Percentiles rank a stretch among this genome's conserved stretches.
Evolutionary conservation across 2,888 invertebrate species (phyloP).

Genomic region (Ochropacha duplaris): DNA sequence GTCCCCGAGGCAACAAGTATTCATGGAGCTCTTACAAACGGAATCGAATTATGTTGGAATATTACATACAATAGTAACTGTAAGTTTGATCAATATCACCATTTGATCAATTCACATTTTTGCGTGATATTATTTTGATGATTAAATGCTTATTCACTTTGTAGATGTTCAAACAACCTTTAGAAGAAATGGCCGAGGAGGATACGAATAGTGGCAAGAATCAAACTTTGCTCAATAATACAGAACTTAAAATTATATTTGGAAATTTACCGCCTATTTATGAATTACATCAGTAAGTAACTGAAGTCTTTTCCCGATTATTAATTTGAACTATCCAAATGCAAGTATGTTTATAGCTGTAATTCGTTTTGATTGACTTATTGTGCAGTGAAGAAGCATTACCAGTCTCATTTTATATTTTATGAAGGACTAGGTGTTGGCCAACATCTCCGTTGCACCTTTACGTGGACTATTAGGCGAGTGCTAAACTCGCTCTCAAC

Average conservation of each 20-base stretch:
- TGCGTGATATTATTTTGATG: too few relatives aligned
- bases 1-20: constrained; percentile 91
- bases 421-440: too few relatives aligned
- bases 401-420: too few relatives aligned
- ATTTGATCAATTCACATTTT: neutral
- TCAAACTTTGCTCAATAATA: constrained; percentile 91
- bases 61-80: constrained; percentile 95
- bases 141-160: constrained; percentile 28
- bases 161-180: constrained; percentile 95
- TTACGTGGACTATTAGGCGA: too few relatives aligned
- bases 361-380: neutral
- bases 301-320: neutral
- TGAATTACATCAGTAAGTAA: constrained; percentile 91
- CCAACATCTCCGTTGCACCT: too few relatives aligned
- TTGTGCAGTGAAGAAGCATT: neutral
- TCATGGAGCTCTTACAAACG: constrained; percentile 96
- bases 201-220: constrained; percentile 85
- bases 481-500: too few relatives aligned
- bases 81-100: constrained; percentile 56
- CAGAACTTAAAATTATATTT: constrained; percentile 97
- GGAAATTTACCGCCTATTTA: constrained; percentile 97
- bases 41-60: constrained; percentile 99
- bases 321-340: too few relatives aligned
- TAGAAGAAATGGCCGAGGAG: constrained; percentile 93
- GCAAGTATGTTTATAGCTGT: too few relatives aligned